Evolutionary conservation across 2,888 invertebrate genomes (phyloP), one percentile per base, ranked within the genome.

Genomic region (Eulithis prunata): DNA sequence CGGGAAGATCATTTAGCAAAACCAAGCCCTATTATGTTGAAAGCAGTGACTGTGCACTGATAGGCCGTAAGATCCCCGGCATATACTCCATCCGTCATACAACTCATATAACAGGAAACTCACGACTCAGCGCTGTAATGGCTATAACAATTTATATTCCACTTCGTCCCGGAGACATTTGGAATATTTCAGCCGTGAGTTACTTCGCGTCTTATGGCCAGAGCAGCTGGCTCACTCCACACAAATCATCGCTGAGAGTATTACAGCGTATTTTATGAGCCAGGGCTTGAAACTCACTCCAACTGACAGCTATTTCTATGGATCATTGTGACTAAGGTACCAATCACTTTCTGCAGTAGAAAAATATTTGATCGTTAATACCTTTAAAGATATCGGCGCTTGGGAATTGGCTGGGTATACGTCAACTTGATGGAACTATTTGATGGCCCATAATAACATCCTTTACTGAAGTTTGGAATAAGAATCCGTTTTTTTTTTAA

Each of bases 171-270:
- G 56, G 57, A 66, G 71, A 71, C 72, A 68, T 66, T 70, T 57
- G 67, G 71, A 76, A 76, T 76, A 75, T 76, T 74, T 72, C 68
- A 64, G 69, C 70, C 65, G 70, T 70, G 74, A 76, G 70, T 71
- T 73, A 62, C 64, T 71, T 70, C 66, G 51, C 62, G 41, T 46
- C 62, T 63, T 53, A 47, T 52, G 49, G 32, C 38, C n/a, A 21
- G 12, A 21, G 32, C 64, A 60, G 64, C 63, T 66, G 62, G 62
- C 46, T 55, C 62, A 52, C 41, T 53, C 56, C 47, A 32, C 21
- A 49, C 38, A 46, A 54, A 47, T 55, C 45, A 46, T 41, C 21
- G 11, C 41, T 21, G 21, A 21, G 21, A 2, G 41, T 41, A 41
- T 8, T 41, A 41, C 8, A 41, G 32, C 32, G 3, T 32, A 5